Conservation (phyloP, 2,113 vertebrate genomes). For the Tupaia chinensis region DNA sequence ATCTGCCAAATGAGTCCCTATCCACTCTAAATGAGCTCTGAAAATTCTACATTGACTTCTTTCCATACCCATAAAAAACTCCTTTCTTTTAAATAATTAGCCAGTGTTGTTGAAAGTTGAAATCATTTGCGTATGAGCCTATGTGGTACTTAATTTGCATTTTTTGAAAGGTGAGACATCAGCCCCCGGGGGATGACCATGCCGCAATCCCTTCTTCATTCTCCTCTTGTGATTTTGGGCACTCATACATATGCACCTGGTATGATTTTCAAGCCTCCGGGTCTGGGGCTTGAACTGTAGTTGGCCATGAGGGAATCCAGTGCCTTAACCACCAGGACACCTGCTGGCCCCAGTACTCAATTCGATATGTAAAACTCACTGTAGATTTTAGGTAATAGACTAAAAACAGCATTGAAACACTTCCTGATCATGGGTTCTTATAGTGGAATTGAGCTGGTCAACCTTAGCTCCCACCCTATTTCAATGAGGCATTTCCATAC, state of each 20-base stretch:
- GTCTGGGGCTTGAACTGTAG: too few species aligned
- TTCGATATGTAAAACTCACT: conserved; percentile 36
- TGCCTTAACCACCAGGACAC: too few species aligned
- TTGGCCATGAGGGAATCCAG: too few species aligned
- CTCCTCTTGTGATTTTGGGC: too few species aligned
- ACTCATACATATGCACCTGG: too few species aligned
- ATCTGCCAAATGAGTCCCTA: not conserved
- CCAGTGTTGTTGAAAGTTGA: not conserved
- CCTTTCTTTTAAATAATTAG: not conserved
- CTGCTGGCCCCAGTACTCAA: not conserved
- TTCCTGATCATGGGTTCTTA: not conserved
- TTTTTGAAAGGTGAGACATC: too few species aligned
- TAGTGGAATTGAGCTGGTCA: not conserved
- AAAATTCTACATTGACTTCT: not conserved
- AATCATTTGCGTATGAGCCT: not conserved
- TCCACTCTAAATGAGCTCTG: not conserved
- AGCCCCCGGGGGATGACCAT: too few species aligned
- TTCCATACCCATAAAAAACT: not conserved
- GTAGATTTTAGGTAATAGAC: not conserved
- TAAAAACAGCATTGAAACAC: not conserved
- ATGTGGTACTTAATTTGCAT: not conserved
- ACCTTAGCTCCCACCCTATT: not conserved
- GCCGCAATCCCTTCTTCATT: too few species aligned
- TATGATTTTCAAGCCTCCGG: too few species aligned
- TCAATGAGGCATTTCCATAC: not conserved